phyloP scores from a whole-genome alignment of 1,140 invertebrate species.

The Pollicipes pollicipes region DNA sequence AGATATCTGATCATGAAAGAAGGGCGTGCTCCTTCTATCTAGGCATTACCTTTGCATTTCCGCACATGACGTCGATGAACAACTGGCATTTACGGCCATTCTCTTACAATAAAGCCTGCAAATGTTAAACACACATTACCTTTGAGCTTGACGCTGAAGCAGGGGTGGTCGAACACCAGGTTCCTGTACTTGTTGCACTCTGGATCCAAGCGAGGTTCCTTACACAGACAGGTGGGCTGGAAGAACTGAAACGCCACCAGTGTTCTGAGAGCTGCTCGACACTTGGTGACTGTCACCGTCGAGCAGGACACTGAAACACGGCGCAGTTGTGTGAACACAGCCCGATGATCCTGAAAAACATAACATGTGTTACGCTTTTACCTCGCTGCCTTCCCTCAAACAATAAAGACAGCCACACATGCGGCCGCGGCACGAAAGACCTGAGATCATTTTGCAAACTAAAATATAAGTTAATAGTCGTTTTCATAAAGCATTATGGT shows the following conservation, averaged over 20 bases:
- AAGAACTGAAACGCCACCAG: constrained; percentile 78
- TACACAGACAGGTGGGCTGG: constrained; percentile 74
- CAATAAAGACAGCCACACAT: too few relatives aligned
- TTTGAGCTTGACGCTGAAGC: constrained; percentile 68
- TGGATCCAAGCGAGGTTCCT: constrained; percentile 67
- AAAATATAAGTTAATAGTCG: too few relatives aligned
- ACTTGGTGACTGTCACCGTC: constrained; percentile 75
- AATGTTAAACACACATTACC: too few relatives aligned
- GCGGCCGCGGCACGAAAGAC: too few relatives aligned
- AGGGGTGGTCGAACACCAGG: constrained; percentile 79
- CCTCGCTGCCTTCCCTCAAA: not conserved
- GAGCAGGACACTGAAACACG: constrained; percentile 62
- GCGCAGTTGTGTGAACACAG: not conserved
- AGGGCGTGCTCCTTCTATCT: too few relatives aligned
- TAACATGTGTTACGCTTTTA: not conserved
- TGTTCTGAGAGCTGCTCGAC: constrained; percentile 66
- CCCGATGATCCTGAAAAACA: not conserved
- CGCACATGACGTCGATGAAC: too few relatives aligned
- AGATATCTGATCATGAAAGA: too few relatives aligned
- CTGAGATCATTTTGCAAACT: too few relatives aligned
- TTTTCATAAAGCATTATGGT: too few relatives aligned
- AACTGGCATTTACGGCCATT: too few relatives aligned
- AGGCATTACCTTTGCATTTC: too few relatives aligned
- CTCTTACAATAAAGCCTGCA: too few relatives aligned
- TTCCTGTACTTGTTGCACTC: constrained; percentile 79